These are phyloP conservation scores for Drosophila atroscutellata DNA, from an alignment of 2,888 invertebrate genomes.

Conservation along the genomic window DNA sequence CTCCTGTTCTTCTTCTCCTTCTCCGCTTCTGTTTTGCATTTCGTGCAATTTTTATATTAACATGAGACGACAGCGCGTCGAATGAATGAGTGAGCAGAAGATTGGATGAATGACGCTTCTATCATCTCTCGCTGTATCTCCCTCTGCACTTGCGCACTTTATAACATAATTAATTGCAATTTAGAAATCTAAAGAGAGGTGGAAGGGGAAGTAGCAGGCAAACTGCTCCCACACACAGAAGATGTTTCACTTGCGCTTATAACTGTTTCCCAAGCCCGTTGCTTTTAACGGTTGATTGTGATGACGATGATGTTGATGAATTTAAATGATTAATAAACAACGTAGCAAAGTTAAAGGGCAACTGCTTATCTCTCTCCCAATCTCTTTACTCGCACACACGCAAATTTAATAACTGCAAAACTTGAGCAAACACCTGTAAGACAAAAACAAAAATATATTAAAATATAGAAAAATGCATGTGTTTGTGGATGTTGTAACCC, in stretches of 20 bases:
- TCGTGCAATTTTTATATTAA: conserved; percentile 79
- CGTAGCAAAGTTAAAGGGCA: conserved; percentile 54
- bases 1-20: background rate
- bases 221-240: conserved; percentile 49
- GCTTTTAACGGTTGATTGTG: conserved; percentile 81
- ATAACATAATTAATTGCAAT: conserved; percentile 77
- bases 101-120: conserved; percentile 55
- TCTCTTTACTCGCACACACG: background rate
- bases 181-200: conserved; percentile 54
- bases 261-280: conserved; percentile 76
- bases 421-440: conserved; percentile 56
- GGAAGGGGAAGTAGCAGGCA: background rate
- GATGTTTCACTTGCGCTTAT: conserved; percentile 74
- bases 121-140: conserved; percentile 25
- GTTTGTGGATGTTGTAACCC: conserved; percentile 38
- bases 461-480: conserved; percentile 61
- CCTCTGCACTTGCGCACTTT: conserved; percentile 37
- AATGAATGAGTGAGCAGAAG: conserved; percentile 28
- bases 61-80: conserved; percentile 53
- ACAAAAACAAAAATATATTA: conserved; percentile 27
- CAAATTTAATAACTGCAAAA: conserved; percentile 10
- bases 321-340: conserved; percentile 82
- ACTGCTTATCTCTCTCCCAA: conserved; percentile 7
- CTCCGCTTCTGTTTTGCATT: conserved; percentile 37
- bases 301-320: conserved; percentile 78